Base-by-base conservation (phyloP, 2,888 invertebrate species). In the Drosophila mimica region DNA sequence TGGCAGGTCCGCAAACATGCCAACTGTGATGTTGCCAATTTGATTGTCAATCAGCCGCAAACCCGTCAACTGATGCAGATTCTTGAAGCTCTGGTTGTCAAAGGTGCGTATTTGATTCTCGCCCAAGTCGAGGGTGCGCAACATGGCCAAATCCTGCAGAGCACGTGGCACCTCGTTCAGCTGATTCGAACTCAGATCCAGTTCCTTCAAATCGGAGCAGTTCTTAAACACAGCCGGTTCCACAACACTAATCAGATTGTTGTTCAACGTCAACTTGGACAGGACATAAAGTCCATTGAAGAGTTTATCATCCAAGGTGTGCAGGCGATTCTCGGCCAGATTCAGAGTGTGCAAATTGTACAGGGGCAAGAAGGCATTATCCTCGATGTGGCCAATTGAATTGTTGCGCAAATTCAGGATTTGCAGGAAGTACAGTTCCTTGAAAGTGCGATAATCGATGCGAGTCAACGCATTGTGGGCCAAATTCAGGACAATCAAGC, bases 341-440 rank as follows among this genome's bases (percentile, higher is more conserved):
- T 98, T 98, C 46, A 98, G 93, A 13, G 97, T 97, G 92, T 98
- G 97, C 82, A 98, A 94, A 93, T 98, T 98, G 93, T 97, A 97
- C 36, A 98, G 94, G 0, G 97, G 97, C 87, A 97, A 92, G 91
- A 98, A 98, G 43, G 98, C 96, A 91, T 97, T 97, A 85, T 97
- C 97, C 94, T 97, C 97, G 79, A 98, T 96, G 89, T 96, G 97
- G n/a, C 96, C 96, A 88, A 98, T 97, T 11, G 97, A 96, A 92
- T 98, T 98, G 91, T 97, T 97, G 80, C 96, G 95, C 70, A 98
- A 93, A 92, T 97, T 97, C 68, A 98, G 94, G 79, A 97, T 97
- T 94, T 98, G 97, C 71, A 98, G 94, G 89, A 97, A 96, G 91
- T 96, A 97, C 68, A 98, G 93, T 92, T 98, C 97, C 93, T 97